phyloP scores from a whole-genome alignment of 2,888 invertebrate species.

The Glaucopsyche alexis region DNA sequence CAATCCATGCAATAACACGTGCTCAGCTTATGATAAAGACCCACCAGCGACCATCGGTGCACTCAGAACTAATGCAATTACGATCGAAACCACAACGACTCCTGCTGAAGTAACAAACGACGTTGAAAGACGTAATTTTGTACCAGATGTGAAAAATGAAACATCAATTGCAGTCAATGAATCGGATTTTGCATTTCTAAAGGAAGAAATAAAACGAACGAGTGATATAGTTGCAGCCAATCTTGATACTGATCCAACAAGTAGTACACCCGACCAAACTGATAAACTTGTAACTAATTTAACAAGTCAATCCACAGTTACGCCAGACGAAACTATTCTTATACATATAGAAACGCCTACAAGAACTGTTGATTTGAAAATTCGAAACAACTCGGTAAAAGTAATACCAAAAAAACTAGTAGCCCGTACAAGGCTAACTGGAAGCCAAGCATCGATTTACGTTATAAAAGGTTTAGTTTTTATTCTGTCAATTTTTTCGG shows the following conservation, averaged over 20 bases:
- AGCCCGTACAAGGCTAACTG: background rate
- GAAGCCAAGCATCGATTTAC: background rate
- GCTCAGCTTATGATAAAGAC: slow-evolving; percentile 59
- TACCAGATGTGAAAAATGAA: slow-evolving; percentile 11
- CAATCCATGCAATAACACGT: slow-evolving; percentile 52
- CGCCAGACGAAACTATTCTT: background rate
- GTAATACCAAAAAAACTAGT: background rate
- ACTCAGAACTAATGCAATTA: background rate
- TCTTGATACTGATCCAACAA: background rate
- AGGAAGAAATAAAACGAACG: background rate
- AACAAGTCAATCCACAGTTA: background rate
- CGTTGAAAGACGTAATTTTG: slow-evolving; percentile 30
- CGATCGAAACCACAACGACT: slow-evolving; percentile 16
- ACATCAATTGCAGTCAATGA: background rate
- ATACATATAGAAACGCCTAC: background rate
- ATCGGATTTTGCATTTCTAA: background rate
- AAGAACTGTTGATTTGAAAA: background rate
- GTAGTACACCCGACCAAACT: too few species aligned
- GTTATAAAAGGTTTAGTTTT: background rate
- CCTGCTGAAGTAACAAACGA: slow-evolving; percentile 23
- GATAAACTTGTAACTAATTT: background rate
- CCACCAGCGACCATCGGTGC: slow-evolving; percentile 32
- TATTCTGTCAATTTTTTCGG: background rate
- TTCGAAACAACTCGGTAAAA: background rate
- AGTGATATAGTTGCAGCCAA: background rate